Evolutionary conservation across 2,797 vertebrate genomes (phyloP), one percentile per base, ranked within the genome.

Genomic region (Centroberyx gerrardi): DNA sequence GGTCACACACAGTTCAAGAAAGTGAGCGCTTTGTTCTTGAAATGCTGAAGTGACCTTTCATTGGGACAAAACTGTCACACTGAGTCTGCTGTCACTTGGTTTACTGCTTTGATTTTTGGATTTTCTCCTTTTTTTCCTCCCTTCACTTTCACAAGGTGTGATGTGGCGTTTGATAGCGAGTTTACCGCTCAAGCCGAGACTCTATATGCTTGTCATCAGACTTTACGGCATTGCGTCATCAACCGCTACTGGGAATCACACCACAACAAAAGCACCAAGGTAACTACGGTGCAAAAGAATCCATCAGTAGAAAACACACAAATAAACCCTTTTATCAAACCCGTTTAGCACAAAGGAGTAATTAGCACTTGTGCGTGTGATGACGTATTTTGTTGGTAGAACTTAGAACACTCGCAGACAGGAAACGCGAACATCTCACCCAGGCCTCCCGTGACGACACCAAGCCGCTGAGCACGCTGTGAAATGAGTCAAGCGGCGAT

Each of bases 401-500:
- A 78, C 78, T 58, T 75, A 78, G 86, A 89, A 86, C 55, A 82
- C 71, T 72, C 64, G 74, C 74, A 44, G 74, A 84, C 90, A 91
- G 92, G 90, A 93, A 93, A 83, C 36, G 53, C 68, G 58, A 82
- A 65, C 56, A 38, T 68, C 31, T 3, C 74, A 56, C 66, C 33
- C 3, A 17, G 64, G 75, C 74, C 71, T 68, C 1, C 67, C 64
- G 76, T 93, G 93, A 93, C 86, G 86, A 87, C 81, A 90, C 69
- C 69, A 74, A 80, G 67, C 81, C 85, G 53, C 87, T 69, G 80
- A 89, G 69, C 64, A 63, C 51, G 44, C 53, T 60, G 75, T 79
- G 83, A 90, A 93, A 92, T 93, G 89, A 95, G 76, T 93, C 91
- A 89, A 68, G 49, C 3, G 28, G 38, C 12, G 27, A 53, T 33